Conservation (phyloP, 2,888 invertebrate genomes). For the Drosophila paranaensis region DNA sequence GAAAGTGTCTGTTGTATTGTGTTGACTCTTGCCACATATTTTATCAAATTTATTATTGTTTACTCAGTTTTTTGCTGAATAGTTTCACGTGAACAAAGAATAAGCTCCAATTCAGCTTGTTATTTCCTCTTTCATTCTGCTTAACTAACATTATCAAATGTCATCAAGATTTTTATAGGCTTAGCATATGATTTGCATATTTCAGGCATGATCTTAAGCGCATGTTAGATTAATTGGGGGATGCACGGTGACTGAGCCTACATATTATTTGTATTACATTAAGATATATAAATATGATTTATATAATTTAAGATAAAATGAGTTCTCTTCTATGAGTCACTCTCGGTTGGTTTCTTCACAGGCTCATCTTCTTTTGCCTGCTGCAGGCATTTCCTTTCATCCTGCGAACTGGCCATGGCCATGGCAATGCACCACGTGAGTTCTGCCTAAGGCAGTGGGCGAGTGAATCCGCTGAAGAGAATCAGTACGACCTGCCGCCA, state of each 20-base stretch:
- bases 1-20: neutral
- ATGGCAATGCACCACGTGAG: constrained; percentile 35
- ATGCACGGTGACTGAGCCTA: neutral
- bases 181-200: neutral
- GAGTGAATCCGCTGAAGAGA: constrained; percentile 31
- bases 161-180: neutral
- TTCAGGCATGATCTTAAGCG: neutral
- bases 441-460: constrained; percentile 23
- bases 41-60: neutral
- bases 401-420: neutral
- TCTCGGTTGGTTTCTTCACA: neutral
- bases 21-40: neutral
- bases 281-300: neutral
- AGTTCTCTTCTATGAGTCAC: neutral
- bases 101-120: neutral
- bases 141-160: neutral
- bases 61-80: no score
- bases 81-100: neutral
- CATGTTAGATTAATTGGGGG: neutral
- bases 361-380: neutral
- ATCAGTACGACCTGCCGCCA: constrained; percentile 4
- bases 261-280: neutral
- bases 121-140: neutral
- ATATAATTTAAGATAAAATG: neutral
- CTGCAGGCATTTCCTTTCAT: no score